A percentile compares a stretch with the other conserved stretches of the same genome.
Evolutionary conservation across 2,113 vertebrate species (phyloP).

Genomic region (Prinia subflava): DNA sequence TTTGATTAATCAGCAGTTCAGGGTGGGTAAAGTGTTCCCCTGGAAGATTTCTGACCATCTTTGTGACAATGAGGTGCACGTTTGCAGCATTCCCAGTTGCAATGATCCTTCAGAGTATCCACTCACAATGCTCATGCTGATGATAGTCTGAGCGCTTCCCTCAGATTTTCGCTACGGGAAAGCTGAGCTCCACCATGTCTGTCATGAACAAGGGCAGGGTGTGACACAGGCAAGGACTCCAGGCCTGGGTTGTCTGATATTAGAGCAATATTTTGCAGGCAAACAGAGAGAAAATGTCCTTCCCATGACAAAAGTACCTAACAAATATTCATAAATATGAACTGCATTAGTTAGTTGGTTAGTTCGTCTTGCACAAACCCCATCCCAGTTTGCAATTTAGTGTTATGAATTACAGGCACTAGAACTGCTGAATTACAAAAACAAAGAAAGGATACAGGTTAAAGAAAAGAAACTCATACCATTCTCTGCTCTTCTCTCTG

Average conservation of each 20-base stretch:
- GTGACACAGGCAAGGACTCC: not conserved
- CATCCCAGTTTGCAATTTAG: not conserved
- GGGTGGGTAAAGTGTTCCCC: not conserved
- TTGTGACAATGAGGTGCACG: fast-evolving
- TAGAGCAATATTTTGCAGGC: not conserved
- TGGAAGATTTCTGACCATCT: not conserved
- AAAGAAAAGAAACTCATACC: not conserved
- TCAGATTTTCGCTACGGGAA: no score
- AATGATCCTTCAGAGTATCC: not conserved
- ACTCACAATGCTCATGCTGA: not conserved
- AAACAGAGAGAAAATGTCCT: not conserved
- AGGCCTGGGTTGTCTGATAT: not conserved
- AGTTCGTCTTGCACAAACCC: not conserved
- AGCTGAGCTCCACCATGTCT: not conserved
- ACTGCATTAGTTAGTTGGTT: not conserved
- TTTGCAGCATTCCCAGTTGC: not conserved
- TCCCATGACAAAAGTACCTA: not conserved
- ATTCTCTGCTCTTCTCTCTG: not conserved
- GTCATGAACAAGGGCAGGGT: not conserved
- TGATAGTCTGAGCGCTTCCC: not conserved
- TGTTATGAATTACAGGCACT: not conserved
- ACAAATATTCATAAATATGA: not conserved
- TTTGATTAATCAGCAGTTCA: constrained; percentile 10
- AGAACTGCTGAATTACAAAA: not conserved
- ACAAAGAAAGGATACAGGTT: not conserved